These are phyloP conservation scores for Zeugodacus cucurbitae DNA, from an alignment of 1,140 invertebrate genomes.

Conservation along the genomic window DNA sequence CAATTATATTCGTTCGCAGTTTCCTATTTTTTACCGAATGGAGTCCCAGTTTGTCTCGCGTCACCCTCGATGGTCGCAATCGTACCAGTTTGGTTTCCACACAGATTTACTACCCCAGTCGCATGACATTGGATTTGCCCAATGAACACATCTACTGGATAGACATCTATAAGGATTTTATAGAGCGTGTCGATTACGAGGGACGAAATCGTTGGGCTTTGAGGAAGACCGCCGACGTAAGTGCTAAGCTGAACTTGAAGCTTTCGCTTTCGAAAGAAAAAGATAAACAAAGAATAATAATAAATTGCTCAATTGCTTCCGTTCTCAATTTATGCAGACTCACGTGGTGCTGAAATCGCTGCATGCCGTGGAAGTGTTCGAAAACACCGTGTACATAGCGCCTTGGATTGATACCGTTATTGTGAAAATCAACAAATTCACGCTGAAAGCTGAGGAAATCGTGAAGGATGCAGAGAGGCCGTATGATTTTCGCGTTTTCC, in stretches of 20 bases:
- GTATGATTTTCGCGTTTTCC: slow-evolving; percentile 76
- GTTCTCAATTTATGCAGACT: slow-evolving; percentile 68
- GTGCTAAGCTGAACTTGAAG: slow-evolving; percentile 37
- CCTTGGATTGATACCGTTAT: slow-evolving; percentile 75
- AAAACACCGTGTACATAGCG: slow-evolving; percentile 75
- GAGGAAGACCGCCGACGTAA: slow-evolving; percentile 69
- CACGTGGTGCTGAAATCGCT: slow-evolving; percentile 69
- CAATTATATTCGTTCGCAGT: slow-evolving; percentile 60
- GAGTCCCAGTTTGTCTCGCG: slow-evolving; percentile 75
- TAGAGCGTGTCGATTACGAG: slow-evolving; percentile 78
- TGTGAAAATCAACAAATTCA: slow-evolving; percentile 71
- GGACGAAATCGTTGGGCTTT: slow-evolving; percentile 75
- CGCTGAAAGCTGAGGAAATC: slow-evolving; percentile 61
- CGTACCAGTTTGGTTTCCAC: slow-evolving; percentile 69
- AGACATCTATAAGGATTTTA: slow-evolving; percentile 80
- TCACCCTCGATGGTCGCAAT: slow-evolving; percentile 72
- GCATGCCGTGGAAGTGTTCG: slow-evolving; percentile 78
- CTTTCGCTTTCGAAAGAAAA: too few species aligned
- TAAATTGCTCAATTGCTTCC: background rate
- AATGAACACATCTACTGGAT: slow-evolving; percentile 82
- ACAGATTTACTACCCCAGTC: slow-evolving; percentile 80
- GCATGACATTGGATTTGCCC: slow-evolving; percentile 78
- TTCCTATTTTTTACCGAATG: slow-evolving; percentile 83
- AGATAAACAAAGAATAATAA: too few species aligned
- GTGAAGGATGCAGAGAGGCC: slow-evolving; percentile 64